phyloP scores from a whole-genome alignment of 2,888 invertebrate species.

The Phortica okadai region DNA sequence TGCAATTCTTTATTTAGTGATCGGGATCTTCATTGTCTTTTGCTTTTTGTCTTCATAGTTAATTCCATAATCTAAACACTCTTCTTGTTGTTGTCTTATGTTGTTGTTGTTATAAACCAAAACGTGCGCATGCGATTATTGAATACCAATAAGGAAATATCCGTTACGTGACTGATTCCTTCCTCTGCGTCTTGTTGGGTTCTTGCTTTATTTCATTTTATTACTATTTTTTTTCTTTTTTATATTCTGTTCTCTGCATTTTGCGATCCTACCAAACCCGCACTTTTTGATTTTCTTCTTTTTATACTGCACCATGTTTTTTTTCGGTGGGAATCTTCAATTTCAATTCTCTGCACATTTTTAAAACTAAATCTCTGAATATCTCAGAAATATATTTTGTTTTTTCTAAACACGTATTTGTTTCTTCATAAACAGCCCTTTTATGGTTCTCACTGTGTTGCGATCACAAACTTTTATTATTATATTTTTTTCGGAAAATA shows the following conservation, averaged over 20 bases:
- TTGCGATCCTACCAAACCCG: slow-evolving; percentile 16
- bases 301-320: background rate
- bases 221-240: slow-evolving; percentile 12
- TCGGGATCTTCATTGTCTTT: background rate
- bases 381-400: background rate
- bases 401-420: slow-evolving; percentile 17
- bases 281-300: slow-evolving; percentile 17
- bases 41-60: slow-evolving; percentile 52
- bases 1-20: background rate
- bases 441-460: background rate
- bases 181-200: slow-evolving; percentile 30
- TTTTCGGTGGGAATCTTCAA: background rate
- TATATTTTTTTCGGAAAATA: no score
- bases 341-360: background rate
- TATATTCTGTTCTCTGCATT: slow-evolving; percentile 13
- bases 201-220: background rate
- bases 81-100: slow-evolving; percentile 27
- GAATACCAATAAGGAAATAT: slow-evolving; percentile 75
- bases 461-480: no score
- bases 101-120: slow-evolving; percentile 21
- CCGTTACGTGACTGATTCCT: slow-evolving; percentile 74
- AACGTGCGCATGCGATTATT: slow-evolving; percentile 71
- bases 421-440: background rate
- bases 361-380: no score
- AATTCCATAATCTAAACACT: slow-evolving; percentile 6